Base-by-base conservation (phyloP, 2,888 invertebrate species). In the Ischnura elegans region DNA sequence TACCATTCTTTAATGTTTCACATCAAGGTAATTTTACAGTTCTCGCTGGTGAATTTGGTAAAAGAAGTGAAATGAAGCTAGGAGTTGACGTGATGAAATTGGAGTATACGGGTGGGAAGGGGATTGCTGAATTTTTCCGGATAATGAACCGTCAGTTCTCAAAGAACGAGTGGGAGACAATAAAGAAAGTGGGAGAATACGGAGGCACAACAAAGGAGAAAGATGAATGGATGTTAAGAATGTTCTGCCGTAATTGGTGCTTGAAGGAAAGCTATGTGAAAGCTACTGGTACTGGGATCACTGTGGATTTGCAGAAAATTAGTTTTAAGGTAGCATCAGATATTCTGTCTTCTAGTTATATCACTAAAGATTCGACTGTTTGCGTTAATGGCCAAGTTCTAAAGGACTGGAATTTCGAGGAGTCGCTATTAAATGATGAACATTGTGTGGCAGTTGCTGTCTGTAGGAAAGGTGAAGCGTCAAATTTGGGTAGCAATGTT, bases 231-330 rank as follows among this genome's bases (percentile, higher is more conserved):
- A 90, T 90, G 95, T 96, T 98, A 61, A 96, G 96, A 29, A 97
- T 97, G 95, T 99, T 99, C 96, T 99, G 98, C 96, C 97, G 99
- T 94, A 97, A 98, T 95, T 99, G 99, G 99, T 98, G 98, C 95
- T 96, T 99, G 93, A 99, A 99, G 96, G 99, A 99, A 96, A 98
- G 99, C 95, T 99, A 98, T 95, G 98, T 98, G 0, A 99, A 99
- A 96, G 99, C 99, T 94, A 96, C 98, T 93, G 99, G 99, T 42
- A 96, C 98, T 45, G 99, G 99, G 51, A 97, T 99, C 93, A 97
- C 98, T 0, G 96, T 98, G 94, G 97, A 98, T 95, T 96, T 99
- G 87, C 96, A 97, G 94, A 97, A 97, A 94, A 97, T 99, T 84
- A 97, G 97, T 96, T 99, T 99, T 96, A 95, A 96, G 93, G 96